Conservation (phyloP, 2,888 invertebrate species). For the Ormyrus rosae region DNA sequence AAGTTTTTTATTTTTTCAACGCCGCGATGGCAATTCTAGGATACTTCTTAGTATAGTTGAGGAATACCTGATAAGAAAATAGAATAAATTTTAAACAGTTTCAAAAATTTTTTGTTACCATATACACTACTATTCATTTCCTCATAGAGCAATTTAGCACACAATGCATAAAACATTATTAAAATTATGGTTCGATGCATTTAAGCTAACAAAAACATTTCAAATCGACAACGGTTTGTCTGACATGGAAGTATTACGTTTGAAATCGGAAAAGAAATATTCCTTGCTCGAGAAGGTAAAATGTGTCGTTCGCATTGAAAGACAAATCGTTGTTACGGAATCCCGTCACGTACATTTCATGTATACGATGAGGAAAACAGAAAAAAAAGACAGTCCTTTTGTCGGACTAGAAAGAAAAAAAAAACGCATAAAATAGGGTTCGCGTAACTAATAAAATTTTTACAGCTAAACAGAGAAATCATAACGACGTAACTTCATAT, state of each 20-base stretch:
- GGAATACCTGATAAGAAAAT: too few relatives aligned
- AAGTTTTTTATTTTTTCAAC: too few relatives aligned
- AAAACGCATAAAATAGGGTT: background rate
- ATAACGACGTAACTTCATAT: background rate
- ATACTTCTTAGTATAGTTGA: too few relatives aligned
- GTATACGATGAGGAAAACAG: background rate
- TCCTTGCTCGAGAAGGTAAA: background rate
- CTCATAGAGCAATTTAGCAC: too few relatives aligned
- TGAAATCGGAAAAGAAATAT: constrained; percentile 24
- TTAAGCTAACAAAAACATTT: too few relatives aligned
- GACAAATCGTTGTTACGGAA: constrained; percentile 35
- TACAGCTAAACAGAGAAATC: constrained; percentile 27
- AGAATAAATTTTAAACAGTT: too few relatives aligned
- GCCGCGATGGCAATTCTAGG: too few relatives aligned
- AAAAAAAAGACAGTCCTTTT: constrained; percentile 10
- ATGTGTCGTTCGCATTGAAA: constrained; percentile 19
- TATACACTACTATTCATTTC: too few relatives aligned
- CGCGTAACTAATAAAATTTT: constrained; percentile 45
- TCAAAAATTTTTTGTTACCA: too few relatives aligned
- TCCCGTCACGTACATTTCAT: constrained; percentile 13
- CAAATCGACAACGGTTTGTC: constrained; percentile 19
- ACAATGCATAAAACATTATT: too few relatives aligned
- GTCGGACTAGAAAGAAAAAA: background rate
- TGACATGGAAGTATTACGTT: background rate
- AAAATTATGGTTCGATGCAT: background rate